Evolutionary conservation across 2,888 invertebrate species (phyloP).

Genomic region (Apodemia zela): DNA sequence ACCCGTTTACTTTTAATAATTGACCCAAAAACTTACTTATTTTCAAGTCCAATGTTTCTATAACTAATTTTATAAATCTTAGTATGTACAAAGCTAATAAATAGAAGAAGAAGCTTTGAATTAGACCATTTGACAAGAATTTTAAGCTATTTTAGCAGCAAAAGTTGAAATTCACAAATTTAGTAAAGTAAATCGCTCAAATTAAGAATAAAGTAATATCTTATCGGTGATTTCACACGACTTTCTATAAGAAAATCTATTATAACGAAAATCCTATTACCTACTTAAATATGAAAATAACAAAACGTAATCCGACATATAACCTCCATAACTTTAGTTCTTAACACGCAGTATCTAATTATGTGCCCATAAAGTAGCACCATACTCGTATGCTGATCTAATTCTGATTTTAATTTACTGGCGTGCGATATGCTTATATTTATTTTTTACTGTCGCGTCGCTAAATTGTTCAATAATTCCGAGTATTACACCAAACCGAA

Average conservation of each 20-base stretch:
- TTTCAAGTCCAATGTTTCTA: too few species aligned
- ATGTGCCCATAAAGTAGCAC: background rate
- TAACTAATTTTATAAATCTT: too few species aligned
- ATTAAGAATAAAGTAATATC: too few species aligned
- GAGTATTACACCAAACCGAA: background rate
- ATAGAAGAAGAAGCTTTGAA: too few species aligned
- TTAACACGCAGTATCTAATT: conserved; percentile 31
- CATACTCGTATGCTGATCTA: conserved; percentile 30
- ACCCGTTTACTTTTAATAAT: too few species aligned
- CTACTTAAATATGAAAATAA: conserved; percentile 20
- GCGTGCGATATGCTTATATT: conserved; percentile 35
- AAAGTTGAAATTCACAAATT: too few species aligned
- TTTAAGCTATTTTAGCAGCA: too few species aligned
- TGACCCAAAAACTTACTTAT: too few species aligned
- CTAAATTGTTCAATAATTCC: conserved; percentile 16
- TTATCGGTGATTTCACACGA: background rate
- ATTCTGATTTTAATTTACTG: conserved; percentile 38
- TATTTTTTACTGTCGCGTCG: conserved; percentile 37
- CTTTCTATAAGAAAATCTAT: background rate
- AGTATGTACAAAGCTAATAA: too few species aligned
- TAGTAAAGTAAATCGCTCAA: too few species aligned
- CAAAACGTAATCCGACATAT: conserved; percentile 33
- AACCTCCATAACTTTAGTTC: conserved; percentile 36
- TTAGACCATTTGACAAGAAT: too few species aligned
- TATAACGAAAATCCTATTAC: background rate